Conservation (phyloP, 2,113 vertebrate species). For the Oreochromis tanganicae region DNA sequence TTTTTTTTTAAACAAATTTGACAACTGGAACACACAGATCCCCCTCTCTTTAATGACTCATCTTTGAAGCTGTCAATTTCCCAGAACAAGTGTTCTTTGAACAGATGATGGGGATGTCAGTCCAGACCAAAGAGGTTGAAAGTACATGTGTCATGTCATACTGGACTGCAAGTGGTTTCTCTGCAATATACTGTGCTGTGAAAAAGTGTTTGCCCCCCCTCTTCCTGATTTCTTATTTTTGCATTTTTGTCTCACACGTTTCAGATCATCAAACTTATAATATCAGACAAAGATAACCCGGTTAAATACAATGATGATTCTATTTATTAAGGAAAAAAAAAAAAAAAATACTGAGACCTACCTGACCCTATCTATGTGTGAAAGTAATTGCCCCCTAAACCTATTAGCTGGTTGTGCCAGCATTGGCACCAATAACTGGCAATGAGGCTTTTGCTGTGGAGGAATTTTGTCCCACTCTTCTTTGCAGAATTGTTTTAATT, state of each 20-base stretch:
- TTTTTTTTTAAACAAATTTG: not conserved
- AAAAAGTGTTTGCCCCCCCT: not conserved
- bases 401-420: not conserved
- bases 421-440: not conserved
- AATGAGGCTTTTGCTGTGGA: not conserved
- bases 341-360: not conserved
- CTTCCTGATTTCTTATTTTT: not conserved
- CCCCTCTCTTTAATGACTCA: constrained; percentile 8
- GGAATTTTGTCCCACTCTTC: not conserved
- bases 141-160: not conserved
- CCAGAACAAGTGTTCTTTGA: constrained; percentile 23
- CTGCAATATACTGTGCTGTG: not conserved
- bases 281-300: not conserved
- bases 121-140: not conserved
- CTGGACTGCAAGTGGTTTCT: not conserved
- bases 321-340: not conserved
- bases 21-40: not conserved
- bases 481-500: not conserved
- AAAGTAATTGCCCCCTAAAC: not conserved
- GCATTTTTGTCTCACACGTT: not conserved
- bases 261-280: not conserved
- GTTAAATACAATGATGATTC: not conserved
- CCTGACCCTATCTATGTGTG: not conserved
- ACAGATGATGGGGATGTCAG: constrained; percentile 1
- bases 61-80: constrained; percentile 24